Evolutionary conservation across 2,113 vertebrate species (phyloP).

Genomic region (Amblyopsis rosae): DNA sequence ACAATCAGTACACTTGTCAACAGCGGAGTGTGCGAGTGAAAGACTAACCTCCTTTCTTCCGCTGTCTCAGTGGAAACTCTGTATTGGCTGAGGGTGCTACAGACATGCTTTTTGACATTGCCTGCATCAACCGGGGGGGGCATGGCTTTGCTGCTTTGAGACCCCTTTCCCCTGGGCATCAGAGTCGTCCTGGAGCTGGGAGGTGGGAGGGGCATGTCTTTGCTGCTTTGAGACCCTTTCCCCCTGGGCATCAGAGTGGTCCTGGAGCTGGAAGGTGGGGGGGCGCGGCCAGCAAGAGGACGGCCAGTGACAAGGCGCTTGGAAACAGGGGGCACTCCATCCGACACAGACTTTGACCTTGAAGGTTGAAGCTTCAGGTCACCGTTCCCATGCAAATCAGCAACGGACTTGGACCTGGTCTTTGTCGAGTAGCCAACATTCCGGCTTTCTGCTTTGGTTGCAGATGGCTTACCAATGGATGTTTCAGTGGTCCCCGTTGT

Average conservation of each 20-base stretch:
- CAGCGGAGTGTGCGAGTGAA: background rate
- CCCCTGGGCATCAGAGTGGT: slow-evolving; percentile 28
- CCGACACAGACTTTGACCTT: slow-evolving; percentile 44
- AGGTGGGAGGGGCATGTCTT: slow-evolving; percentile 37
- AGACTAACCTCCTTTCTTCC: slow-evolving; percentile 81
- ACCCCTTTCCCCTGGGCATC: slow-evolving; percentile 37
- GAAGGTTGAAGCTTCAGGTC: slow-evolving; percentile 18
- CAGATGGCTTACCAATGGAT: slow-evolving; percentile 39
- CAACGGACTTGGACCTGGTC: slow-evolving; percentile 20
- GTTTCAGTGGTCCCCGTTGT: slow-evolving; percentile 33
- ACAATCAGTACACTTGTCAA: no score
- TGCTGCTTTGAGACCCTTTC: slow-evolving; percentile 30
- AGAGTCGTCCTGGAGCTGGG: slow-evolving; percentile 22
- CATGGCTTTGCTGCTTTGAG: slow-evolving; percentile 48
- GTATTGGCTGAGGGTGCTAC: slow-evolving; percentile 64
- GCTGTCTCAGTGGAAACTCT: slow-evolving; percentile 63
- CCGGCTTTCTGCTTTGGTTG: slow-evolving; percentile 26
- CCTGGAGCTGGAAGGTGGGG: slow-evolving; percentile 15
- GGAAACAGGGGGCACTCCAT: slow-evolving; percentile 20
- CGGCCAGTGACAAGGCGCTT: slow-evolving; percentile 24
- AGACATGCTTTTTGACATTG: slow-evolving; percentile 56
- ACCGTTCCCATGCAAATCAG: slow-evolving; percentile 6
- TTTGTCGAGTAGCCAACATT: slow-evolving; percentile 21
- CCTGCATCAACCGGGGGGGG: slow-evolving; percentile 32
- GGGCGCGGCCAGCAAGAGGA: background rate